Percentiles rank a stretch among this genome's conserved stretches.
Conservation (phyloP, 2,888 invertebrate genomes). For the Synanthedon vespiformis region DNA sequence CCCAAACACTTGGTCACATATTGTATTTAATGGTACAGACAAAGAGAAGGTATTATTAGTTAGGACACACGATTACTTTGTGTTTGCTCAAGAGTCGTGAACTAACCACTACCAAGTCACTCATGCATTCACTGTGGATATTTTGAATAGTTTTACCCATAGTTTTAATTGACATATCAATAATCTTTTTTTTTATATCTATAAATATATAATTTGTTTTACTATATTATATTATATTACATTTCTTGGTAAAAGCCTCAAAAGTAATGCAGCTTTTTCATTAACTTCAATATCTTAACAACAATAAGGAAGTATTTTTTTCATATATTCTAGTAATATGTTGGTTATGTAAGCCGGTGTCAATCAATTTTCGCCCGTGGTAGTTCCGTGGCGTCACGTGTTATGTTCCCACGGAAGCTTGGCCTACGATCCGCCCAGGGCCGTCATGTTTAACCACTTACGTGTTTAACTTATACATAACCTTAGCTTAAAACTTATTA, state of each 20-base stretch:
- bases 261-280: too few relatives aligned
- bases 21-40: conserved; percentile 24
- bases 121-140: conserved; percentile 25
- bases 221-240: too few relatives aligned
- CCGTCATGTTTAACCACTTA: conserved; percentile 67
- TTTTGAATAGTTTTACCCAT: not conserved
- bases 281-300: too few relatives aligned
- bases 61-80: conserved; percentile 57
- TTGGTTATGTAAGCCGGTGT: conserved; percentile 24
- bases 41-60: conserved; percentile 23
- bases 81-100: conserved; percentile 59
- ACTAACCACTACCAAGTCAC: conserved; percentile 45
- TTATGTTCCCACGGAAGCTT: conserved; percentile 66
- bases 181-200: too few relatives aligned
- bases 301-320: not conserved
- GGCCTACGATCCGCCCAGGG: conserved; percentile 52
- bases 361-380: conserved; percentile 65
- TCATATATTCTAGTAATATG: not conserved
- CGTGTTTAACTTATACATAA: conserved; percentile 63
- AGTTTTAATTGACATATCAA: too few relatives aligned
- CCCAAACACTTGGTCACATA: conserved; percentile 24
- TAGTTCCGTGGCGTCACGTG: conserved; percentile 64
- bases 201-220: too few relatives aligned
- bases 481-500: conserved; percentile 65
- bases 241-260: too few relatives aligned